Evolutionary conservation across 2,113 vertebrate genomes (phyloP).

Genomic region (Cottus gobio): DNA sequence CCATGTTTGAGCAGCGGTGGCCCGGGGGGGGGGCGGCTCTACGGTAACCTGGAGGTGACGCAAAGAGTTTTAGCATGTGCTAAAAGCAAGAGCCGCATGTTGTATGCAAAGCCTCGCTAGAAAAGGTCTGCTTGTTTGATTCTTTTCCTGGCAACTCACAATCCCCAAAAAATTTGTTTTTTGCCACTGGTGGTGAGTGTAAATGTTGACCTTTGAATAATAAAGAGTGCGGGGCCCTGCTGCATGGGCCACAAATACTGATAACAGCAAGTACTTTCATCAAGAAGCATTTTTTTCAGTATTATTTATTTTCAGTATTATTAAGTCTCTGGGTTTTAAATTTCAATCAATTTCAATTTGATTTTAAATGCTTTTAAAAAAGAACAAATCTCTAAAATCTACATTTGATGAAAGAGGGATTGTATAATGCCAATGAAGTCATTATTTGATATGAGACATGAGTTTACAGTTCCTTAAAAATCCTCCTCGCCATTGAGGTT

Average conservation of each 20-base stretch:
- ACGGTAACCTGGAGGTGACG: conserved; percentile 66
- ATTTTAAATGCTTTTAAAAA: too few species aligned
- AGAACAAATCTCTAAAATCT: neutral
- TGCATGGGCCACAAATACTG: too few species aligned
- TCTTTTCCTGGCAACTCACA: conserved; percentile 48
- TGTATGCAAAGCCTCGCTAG: conserved; percentile 64
- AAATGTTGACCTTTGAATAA: conserved; percentile 30
- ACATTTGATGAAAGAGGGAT: neutral
- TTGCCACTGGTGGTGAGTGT: conserved; percentile 46
- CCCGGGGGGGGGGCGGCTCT: conserved; percentile 30
- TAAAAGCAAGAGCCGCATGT: conserved; percentile 58
- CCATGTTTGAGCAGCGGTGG: conserved; percentile 61
- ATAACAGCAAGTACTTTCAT: too few species aligned
- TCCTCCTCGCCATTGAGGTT: too few species aligned
- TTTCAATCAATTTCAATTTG: too few species aligned
- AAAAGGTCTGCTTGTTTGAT: conserved; percentile 58
- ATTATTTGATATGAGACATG: neutral
- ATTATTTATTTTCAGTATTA: too few species aligned
- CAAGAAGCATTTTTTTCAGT: too few species aligned
- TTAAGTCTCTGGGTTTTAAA: too few species aligned
- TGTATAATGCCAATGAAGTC: too few species aligned
- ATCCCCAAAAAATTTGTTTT: too few species aligned
- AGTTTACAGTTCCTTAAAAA: neutral
- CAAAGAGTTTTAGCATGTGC: conserved; percentile 45
- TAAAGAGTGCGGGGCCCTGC: too few species aligned